These are phyloP conservation scores for Ophion ellenae DNA, from an alignment of 2,888 invertebrate species.

Conservation along the genomic window DNA sequence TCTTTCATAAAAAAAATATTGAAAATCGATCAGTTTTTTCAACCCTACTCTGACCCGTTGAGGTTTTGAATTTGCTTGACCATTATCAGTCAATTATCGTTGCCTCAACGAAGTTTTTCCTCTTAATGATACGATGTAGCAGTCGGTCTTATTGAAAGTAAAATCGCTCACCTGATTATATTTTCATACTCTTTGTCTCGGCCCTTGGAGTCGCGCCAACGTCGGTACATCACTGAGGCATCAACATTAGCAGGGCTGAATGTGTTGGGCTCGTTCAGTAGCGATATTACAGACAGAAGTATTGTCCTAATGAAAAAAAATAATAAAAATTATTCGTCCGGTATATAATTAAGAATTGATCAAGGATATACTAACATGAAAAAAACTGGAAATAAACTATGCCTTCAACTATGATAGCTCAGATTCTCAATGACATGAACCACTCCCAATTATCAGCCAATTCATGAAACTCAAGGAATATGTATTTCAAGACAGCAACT, in stretches of 20 bases:
- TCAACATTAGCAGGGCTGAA: constrained; percentile 99
- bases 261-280: constrained; percentile 99
- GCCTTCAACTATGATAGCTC: too few species aligned
- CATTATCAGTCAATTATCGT: background rate
- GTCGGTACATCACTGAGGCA: constrained; percentile 99
- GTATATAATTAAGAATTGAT: background rate
- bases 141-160: constrained; percentile 9
- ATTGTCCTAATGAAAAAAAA: constrained; percentile 89
- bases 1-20: too few species aligned
- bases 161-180: constrained; percentile 92
- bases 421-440: too few species aligned
- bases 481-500: too few species aligned
- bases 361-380: background rate
- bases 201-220: constrained; percentile 99
- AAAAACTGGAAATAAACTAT: too few species aligned
- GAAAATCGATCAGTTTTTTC: too few species aligned
- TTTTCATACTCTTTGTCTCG: constrained; percentile 99
- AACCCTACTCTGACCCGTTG: too few species aligned
- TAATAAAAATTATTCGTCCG: constrained; percentile 22
- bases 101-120: background rate
- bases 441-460: too few species aligned
- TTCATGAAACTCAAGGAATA: too few species aligned
- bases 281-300: constrained; percentile 98
- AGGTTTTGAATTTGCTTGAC: background rate
- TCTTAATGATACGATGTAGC: background rate